Percentiles rank a stretch among this genome's conserved stretches.
Evolutionary conservation across 2,888 invertebrate species (phyloP).

Genomic region (Tolmerus cingulatus): DNA sequence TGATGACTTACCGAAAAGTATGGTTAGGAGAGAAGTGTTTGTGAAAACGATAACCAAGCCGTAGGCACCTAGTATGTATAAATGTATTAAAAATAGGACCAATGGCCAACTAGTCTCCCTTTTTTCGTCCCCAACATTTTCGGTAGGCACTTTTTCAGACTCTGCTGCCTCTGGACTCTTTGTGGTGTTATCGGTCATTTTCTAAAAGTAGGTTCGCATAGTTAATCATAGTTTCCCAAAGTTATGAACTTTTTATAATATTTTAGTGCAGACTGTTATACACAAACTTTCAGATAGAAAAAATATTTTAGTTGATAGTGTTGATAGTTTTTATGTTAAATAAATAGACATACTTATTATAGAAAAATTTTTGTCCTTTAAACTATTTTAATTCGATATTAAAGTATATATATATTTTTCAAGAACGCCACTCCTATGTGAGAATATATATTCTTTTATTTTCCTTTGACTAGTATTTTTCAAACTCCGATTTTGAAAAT

Average conservation of each 20-base stretch:
- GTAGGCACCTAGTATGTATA: slow-evolving; percentile 74
- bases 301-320: too few species aligned
- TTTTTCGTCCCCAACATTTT: slow-evolving; percentile 54
- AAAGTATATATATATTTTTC: too few species aligned
- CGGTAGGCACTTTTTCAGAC: slow-evolving; percentile 53
- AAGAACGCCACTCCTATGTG: too few species aligned
- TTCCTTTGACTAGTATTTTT: too few species aligned
- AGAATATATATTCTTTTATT: too few species aligned
- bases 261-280: not conserved
- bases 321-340: too few species aligned
- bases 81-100: slow-evolving; percentile 77
- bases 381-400: too few species aligned
- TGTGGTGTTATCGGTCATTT: not conserved
- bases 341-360: too few species aligned
- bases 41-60: slow-evolving; percentile 70
- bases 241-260: not conserved
- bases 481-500: too few species aligned
- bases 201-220: not conserved
- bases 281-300: too few species aligned
- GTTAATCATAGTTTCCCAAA: not conserved
- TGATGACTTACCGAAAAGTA: slow-evolving; percentile 70
- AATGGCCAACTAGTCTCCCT: slow-evolving; percentile 76
- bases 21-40: slow-evolving; percentile 70
- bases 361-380: too few species aligned
- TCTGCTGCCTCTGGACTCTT: not conserved